phyloP scores from a whole-genome alignment of 2,113 vertebrate species.

The Rhinichthys klamathensis region DNA sequence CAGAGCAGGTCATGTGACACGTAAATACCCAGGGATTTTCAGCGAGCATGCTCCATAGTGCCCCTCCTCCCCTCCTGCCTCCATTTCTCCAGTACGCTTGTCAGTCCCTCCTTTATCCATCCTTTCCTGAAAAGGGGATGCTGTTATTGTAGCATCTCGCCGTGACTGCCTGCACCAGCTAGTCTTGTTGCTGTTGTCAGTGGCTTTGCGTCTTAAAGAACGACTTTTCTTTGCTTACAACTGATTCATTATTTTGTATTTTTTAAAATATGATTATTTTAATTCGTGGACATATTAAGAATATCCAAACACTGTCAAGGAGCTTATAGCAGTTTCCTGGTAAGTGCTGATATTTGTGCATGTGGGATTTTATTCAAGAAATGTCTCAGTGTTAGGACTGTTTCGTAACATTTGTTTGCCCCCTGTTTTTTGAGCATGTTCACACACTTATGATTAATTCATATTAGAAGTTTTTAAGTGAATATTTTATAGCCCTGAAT shows the following conservation, averaged over 20 bases:
- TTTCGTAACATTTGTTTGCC: not conserved
- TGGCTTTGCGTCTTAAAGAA: slow-evolving; percentile 1
- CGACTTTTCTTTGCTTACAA: not conserved
- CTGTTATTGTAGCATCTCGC: slow-evolving; percentile 68
- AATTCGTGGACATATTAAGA: slow-evolving; percentile 46
- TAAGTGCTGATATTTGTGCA: slow-evolving; percentile 56
- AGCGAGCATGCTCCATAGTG: slow-evolving; percentile 63
- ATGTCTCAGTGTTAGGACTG: not conserved
- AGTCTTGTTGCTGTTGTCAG: slow-evolving; percentile 34
- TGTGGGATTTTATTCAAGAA: not conserved
- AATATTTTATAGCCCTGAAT: not conserved
- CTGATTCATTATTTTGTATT: slow-evolving; percentile 13
- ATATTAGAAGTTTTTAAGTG: not conserved
- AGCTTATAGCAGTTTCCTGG: slow-evolving; percentile 61
- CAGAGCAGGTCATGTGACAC: slow-evolving; percentile 70
- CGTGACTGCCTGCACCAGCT: slow-evolving; percentile 37
- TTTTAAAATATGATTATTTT: not conserved
- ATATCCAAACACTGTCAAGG: slow-evolving; percentile 16
- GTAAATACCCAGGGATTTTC: slow-evolving; percentile 73
- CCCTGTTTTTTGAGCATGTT: not conserved
- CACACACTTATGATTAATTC: slow-evolving; percentile 36
- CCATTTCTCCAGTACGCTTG: not conserved
- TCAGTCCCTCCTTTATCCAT: slow-evolving; percentile 58
- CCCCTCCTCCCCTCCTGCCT: slow-evolving; percentile 20
- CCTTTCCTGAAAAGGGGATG: slow-evolving; percentile 57